phyloP scores from a whole-genome alignment of 2,113 vertebrate genomes.

The Osmerus mordax region DNA sequence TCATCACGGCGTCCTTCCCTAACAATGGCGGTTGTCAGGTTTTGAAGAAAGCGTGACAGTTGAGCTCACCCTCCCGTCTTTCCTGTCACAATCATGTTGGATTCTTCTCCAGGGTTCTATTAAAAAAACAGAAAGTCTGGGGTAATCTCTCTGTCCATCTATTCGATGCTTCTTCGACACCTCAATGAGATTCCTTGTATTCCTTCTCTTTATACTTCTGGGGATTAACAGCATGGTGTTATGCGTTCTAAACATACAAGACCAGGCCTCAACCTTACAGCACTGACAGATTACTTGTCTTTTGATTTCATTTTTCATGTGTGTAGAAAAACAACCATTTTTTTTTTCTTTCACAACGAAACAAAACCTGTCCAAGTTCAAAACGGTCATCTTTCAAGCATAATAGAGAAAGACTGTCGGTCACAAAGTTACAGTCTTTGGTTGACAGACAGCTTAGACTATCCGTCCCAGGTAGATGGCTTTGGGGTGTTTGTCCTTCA shows the following conservation, averaged over 20 bases:
- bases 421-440: not conserved
- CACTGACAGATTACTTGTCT: too few species aligned
- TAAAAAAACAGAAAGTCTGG: not conserved
- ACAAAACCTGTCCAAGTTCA: not conserved
- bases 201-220: not conserved
- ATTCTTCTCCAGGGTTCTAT: not conserved
- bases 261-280: too few species aligned
- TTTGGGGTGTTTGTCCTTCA: slow-evolving; percentile 86
- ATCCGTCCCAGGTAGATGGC: slow-evolving; percentile 88
- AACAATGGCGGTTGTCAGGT: not conserved
- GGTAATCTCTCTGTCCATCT: not conserved
- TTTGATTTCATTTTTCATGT: not conserved
- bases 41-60: not conserved
- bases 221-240: too few species aligned
- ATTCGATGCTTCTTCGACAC: not conserved
- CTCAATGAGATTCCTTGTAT: not conserved
- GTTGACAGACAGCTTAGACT: slow-evolving; percentile 66
- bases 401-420: not conserved
- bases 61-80: not conserved
- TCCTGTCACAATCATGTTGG: not conserved
- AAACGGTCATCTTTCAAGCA: not conserved
- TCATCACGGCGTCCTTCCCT: not conserved
- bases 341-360: not conserved
- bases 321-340: not conserved
- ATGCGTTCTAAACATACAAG: too few species aligned